These are phyloP conservation scores for Thymelicus sylvestris DNA, from an alignment of 2,888 invertebrate species.

Conservation along the genomic window DNA sequence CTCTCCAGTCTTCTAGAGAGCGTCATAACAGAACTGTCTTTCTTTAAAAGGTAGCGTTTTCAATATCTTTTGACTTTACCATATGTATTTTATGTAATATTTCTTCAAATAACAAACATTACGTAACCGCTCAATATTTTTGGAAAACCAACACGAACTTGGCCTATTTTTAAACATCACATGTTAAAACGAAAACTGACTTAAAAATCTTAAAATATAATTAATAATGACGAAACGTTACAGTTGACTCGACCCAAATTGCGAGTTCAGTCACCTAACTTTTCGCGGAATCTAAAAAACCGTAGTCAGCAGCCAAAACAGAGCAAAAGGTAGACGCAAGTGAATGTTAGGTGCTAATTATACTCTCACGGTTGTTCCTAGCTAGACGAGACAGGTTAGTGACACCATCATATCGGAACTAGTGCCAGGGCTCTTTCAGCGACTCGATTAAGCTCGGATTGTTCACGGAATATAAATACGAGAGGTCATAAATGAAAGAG, in stretches of 20 bases:
- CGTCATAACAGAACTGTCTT: too few relatives aligned
- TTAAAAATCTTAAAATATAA: not conserved
- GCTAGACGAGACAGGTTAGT: slow-evolving; percentile 52
- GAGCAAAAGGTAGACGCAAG: slow-evolving; percentile 31
- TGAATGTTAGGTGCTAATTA: slow-evolving; percentile 46
- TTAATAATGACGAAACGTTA: slow-evolving; percentile 2
- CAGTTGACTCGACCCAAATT: slow-evolving; percentile 42
- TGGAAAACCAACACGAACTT: not conserved
- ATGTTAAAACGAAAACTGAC: too few relatives aligned
- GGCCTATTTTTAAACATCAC: not conserved
- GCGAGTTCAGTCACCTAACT: slow-evolving; percentile 45
- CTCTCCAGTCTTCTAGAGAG: too few relatives aligned
- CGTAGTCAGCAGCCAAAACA: slow-evolving; percentile 41
- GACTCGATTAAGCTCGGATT: not conserved
- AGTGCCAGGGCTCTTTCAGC: slow-evolving; percentile 9
- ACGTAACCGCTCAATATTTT: too few relatives aligned
- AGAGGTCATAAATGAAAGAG: not conserved
- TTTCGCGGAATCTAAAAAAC: slow-evolving; percentile 44
- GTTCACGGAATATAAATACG: not conserved
- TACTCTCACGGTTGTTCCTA: slow-evolving; percentile 42
- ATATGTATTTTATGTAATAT: too few relatives aligned
- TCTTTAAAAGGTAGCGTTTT: too few relatives aligned
- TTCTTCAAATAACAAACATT: too few relatives aligned
- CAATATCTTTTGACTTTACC: too few relatives aligned
- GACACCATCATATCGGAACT: slow-evolving; percentile 41